Percentiles rank a stretch among this genome's conserved stretches.
These are phyloP conservation scores for Aplidium turbinatum DNA, from an alignment of 23 tunicate species.

Conservation along the genomic window DNA sequence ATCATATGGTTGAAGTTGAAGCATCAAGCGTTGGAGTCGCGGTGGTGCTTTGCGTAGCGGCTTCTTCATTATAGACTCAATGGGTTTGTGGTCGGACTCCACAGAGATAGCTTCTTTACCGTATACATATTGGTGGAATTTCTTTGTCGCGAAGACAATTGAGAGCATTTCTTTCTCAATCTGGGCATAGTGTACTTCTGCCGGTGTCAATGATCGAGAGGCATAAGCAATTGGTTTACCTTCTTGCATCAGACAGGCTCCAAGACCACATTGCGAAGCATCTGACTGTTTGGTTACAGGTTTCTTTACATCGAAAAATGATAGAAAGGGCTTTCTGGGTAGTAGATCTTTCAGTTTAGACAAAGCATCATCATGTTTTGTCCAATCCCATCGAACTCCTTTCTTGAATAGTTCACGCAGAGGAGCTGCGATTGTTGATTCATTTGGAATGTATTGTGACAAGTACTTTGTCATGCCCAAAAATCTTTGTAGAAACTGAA, in stretches of 20 bases:
- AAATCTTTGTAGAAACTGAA: neutral
- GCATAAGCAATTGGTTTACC: conserved; percentile 28
- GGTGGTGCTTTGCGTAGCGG: conserved; percentile 38
- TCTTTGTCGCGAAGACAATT: conserved; percentile 31
- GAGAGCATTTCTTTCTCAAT: conserved; percentile 34
- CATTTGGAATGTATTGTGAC: conserved; percentile 31
- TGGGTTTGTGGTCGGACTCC: conserved; percentile 51
- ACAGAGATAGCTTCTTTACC: neutral
- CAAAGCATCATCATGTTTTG: conserved; percentile 12
- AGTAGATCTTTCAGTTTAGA: conserved; percentile 10
- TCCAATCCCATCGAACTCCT: conserved; percentile 15
- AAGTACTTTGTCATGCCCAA: conserved; percentile 12
- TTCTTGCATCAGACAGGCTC: conserved; percentile 25
- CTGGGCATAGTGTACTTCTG: conserved; percentile 44
- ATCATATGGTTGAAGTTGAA: conserved; percentile 46
- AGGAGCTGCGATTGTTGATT: conserved; percentile 24
- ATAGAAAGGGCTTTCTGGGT: neutral
- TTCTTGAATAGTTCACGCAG: conserved; percentile 21
- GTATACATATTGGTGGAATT: conserved; percentile 31
- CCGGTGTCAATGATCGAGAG: conserved; percentile 21
- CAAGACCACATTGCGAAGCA: conserved; percentile 34
- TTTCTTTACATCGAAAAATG: conserved; percentile 8
- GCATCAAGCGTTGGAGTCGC: conserved; percentile 40
- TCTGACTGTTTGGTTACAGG: conserved; percentile 29
- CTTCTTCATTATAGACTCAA: conserved; percentile 37